A percentile compares a stretch with the other conserved stretches of the same genome.
phyloP scores from a whole-genome alignment of 2,797 vertebrate species.

The Sibirionetta formosa region DNA sequence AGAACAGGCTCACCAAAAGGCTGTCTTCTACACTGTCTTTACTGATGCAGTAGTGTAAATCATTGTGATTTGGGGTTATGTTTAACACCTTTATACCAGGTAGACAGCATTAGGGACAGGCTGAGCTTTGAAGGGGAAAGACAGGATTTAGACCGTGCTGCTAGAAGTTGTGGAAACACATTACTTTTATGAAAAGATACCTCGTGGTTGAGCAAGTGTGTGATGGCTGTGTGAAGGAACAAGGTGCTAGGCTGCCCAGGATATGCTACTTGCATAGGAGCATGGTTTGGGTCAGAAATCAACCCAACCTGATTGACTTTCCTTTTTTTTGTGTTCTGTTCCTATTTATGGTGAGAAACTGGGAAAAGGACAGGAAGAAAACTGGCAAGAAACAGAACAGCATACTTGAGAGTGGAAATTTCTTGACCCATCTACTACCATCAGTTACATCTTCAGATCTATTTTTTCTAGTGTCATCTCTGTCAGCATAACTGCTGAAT shows the following conservation, averaged over 20 bases:
- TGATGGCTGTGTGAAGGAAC: background rate
- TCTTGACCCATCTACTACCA: background rate
- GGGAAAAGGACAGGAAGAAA: background rate
- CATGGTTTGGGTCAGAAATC: background rate
- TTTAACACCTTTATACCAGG: background rate
- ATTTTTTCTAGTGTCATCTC: background rate
- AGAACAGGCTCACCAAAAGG: background rate
- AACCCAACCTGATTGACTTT: background rate
- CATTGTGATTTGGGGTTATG: accelerated
- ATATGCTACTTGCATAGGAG: accelerated
- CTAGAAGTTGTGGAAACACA: background rate
- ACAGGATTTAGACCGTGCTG: background rate
- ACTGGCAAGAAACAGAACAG: background rate
- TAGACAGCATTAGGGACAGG: background rate
- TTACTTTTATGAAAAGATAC: background rate
- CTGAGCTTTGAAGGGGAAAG: background rate
- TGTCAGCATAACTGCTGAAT: background rate
- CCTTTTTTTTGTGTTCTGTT: background rate
- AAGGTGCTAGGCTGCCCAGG: background rate
- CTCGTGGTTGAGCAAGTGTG: background rate
- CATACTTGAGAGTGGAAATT: background rate
- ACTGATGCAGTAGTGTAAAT: background rate
- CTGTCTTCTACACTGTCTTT: accelerated
- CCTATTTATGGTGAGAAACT: background rate
- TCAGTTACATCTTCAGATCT: background rate